Evolutionary conservation across 2,888 invertebrate species (phyloP).

Genomic region (Microctonus aethiopoides): DNA sequence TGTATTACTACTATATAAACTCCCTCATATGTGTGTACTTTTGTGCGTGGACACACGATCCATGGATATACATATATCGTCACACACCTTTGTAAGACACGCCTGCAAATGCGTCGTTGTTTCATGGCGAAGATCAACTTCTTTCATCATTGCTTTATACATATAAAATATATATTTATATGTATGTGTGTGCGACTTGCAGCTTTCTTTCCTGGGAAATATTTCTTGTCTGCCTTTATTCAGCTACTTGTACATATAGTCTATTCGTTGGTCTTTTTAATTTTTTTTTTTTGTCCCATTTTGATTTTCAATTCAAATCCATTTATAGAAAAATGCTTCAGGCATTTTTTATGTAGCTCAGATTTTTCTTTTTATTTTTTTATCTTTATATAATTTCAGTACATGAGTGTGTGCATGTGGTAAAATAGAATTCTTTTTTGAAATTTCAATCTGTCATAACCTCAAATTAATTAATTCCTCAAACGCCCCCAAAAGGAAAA

Average conservation of each 20-base stretch:
- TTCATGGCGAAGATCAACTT: constrained; percentile 51
- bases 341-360: no score
- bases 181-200: constrained; percentile 23
- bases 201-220: constrained; percentile 63
- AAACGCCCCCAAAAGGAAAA: neutral
- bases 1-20: constrained; percentile 28
- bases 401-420: no score
- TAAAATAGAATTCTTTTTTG: neutral
- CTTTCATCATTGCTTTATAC: constrained; percentile 43
- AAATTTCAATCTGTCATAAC: neutral
- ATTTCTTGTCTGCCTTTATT: constrained; percentile 37
- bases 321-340: neutral
- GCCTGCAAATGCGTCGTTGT: constrained; percentile 25
- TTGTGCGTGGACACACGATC: constrained; percentile 35
- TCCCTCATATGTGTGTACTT: constrained; percentile 36
- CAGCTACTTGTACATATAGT: constrained; percentile 28
- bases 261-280: constrained; percentile 25
- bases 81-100: constrained; percentile 14
- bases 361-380: no score
- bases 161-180: no score
- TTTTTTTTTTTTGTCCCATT: neutral
- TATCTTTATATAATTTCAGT: no score
- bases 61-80: neutral
- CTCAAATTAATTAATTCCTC: neutral
- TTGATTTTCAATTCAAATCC: neutral